Evolutionary conservation across 2,113 vertebrate genomes (phyloP).

Genomic region (Callipepla squamata): DNA sequence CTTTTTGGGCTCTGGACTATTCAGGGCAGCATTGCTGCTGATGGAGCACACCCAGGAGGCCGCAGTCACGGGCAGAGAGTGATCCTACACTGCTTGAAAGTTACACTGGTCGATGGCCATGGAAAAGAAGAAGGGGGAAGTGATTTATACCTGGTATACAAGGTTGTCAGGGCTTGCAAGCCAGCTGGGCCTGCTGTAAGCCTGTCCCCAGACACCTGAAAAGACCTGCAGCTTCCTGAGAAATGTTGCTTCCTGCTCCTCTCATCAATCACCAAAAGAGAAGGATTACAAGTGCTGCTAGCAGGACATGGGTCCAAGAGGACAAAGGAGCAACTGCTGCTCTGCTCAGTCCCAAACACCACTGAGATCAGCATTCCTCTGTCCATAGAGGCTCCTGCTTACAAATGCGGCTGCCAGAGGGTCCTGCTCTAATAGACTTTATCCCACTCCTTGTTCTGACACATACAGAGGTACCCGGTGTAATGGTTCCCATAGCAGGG

Average conservation of each 20-base stretch:
- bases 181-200: background rate
- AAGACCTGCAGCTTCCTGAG: background rate
- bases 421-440: background rate
- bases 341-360: background rate
- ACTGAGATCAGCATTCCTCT: background rate
- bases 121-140: background rate
- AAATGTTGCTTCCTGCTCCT: background rate
- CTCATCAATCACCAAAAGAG: background rate
- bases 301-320: background rate
- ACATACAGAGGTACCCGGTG: background rate
- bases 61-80: background rate
- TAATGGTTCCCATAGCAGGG: background rate
- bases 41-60: background rate
- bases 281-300: background rate
- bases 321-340: background rate
- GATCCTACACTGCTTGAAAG: background rate
- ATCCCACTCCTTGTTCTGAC: background rate
- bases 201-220: background rate
- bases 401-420: rapidly evolving
- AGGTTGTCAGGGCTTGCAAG: background rate
- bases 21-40: background rate
- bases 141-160: background rate
- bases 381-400: background rate
- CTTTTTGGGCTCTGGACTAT: background rate
- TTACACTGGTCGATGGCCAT: background rate